A percentile compares a stretch with the other conserved stretches of the same genome.
Evolutionary conservation across 2,888 invertebrate species (phyloP).

Genomic region (Atethmia centrago): DNA sequence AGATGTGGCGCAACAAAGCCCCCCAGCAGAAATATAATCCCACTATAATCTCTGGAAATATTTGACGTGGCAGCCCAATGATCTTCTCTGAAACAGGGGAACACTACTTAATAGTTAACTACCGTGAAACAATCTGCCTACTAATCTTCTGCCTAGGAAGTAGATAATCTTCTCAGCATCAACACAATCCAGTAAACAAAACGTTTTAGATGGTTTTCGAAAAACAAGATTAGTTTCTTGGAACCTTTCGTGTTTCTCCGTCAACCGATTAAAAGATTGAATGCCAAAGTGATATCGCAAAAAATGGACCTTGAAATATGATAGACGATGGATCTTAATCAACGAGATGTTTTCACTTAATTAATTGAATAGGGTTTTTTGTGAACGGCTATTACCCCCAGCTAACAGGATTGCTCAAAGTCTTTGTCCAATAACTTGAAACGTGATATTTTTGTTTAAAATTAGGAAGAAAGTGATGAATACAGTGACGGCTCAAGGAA

Average conservation of each 20-base stretch:
- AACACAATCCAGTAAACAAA: conserved; percentile 7
- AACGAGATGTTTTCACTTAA: not conserved
- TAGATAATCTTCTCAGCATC: conserved; percentile 12
- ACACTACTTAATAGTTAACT: conserved; percentile 3
- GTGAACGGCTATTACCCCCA: not conserved
- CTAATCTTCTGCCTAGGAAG: not conserved
- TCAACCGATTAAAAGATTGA: conserved; percentile 28
- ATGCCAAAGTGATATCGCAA: conserved; percentile 1
- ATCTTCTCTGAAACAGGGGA: not conserved
- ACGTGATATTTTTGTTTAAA: not conserved
- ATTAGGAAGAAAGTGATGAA: too few relatives aligned
- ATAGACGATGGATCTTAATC: not conserved
- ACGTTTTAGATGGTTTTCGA: not conserved
- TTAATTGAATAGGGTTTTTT: not conserved
- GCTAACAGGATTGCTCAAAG: not conserved
- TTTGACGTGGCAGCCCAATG: not conserved
- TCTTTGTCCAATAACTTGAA: too few relatives aligned
- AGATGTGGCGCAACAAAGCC: too few relatives aligned
- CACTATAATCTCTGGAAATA: not conserved
- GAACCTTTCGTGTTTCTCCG: conserved; percentile 9
- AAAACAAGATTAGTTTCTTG: conserved; percentile 6
- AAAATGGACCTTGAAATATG: conserved; percentile 18
- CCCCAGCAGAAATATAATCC: too few relatives aligned
- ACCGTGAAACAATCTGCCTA: not conserved
- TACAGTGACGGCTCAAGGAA: too few relatives aligned